Evolutionary conservation across 2,888 invertebrate species (phyloP).

Genomic region (Leptarthrus brevirostris): DNA sequence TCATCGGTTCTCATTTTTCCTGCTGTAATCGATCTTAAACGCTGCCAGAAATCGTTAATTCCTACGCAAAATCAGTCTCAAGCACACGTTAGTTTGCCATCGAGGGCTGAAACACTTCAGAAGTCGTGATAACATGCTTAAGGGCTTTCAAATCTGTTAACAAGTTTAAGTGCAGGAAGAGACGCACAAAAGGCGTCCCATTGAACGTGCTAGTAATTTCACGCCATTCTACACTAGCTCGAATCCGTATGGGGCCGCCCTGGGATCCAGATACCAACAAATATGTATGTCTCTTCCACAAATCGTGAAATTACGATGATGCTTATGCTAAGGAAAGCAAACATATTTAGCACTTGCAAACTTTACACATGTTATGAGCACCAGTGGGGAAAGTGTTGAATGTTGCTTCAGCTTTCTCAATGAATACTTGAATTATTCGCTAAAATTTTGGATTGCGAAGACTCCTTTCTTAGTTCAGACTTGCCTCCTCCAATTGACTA

Average conservation of each 20-base stretch:
- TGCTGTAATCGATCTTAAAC: too few species aligned
- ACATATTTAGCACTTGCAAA: slow-evolving; percentile 36
- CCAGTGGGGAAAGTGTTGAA: slow-evolving; percentile 11
- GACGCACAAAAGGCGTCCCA: slow-evolving; percentile 41
- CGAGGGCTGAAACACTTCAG: not conserved
- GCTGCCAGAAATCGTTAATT: slow-evolving; percentile 17
- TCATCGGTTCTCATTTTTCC: too few species aligned
- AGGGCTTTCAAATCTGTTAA: slow-evolving; percentile 42
- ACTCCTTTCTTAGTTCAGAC: not conserved
- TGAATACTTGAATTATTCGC: slow-evolving; percentile 19
- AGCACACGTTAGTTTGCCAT: slow-evolving; percentile 9
- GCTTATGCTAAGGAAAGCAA: slow-evolving; percentile 8
- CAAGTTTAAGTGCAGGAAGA: slow-evolving; percentile 40
- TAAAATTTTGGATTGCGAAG: not conserved
- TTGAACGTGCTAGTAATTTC: slow-evolving; percentile 44
- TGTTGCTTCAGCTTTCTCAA: slow-evolving; percentile 18
- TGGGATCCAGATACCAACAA: not conserved
- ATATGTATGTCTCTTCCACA: slow-evolving; percentile 19
- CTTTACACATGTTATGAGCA: slow-evolving; percentile 25
- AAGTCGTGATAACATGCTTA: slow-evolving; percentile 39
- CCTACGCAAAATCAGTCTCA: slow-evolving; percentile 32
- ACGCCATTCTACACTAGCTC: slow-evolving; percentile 41
- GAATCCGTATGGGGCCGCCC: not conserved
- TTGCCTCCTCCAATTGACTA: slow-evolving; percentile 6
- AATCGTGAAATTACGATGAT: slow-evolving; percentile 35